phyloP scores from a whole-genome alignment of 2,888 invertebrate genomes.

The Actias luna region DNA sequence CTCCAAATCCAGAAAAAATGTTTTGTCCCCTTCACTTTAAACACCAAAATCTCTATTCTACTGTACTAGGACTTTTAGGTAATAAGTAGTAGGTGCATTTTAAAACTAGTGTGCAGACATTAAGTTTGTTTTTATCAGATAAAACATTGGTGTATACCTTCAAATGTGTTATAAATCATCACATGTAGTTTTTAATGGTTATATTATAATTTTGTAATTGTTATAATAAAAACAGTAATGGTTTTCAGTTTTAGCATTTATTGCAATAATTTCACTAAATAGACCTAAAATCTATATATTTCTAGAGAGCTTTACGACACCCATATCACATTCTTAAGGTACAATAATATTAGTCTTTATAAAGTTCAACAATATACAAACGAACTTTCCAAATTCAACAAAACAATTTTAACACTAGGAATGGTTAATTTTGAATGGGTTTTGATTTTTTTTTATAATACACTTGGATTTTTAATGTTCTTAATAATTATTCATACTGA shows the following conservation, averaged over 20 bases:
- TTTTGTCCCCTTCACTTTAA: no score
- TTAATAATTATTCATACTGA: conserved; percentile 53
- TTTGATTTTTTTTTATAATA: conserved; percentile 5
- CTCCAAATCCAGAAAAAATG: no score
- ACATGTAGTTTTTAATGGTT: not conserved
- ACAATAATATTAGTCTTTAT: conserved; percentile 50
- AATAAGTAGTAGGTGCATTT: not conserved
- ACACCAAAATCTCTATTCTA: no score
- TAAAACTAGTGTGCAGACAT: not conserved
- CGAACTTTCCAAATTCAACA: conserved; percentile 54
- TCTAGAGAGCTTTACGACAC: conserved; percentile 78
- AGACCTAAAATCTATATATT: conserved; percentile 56
- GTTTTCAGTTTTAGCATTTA: conserved; percentile 34
- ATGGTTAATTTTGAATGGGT: conserved; percentile 39
- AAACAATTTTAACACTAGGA: conserved; percentile 61
- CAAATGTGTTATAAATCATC: not conserved
- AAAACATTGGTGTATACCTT: not conserved
- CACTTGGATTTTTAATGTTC: conserved; percentile 26
- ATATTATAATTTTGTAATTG: not conserved
- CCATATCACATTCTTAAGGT: conserved; percentile 78
- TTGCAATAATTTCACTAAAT: conserved; percentile 54
- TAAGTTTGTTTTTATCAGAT: not conserved
- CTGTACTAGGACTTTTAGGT: not conserved
- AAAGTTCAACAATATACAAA: conserved; percentile 71
- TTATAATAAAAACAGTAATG: not conserved